phyloP scores from a whole-genome alignment of 1,140 invertebrate species.

The Dendroctonus ponderosae region DNA sequence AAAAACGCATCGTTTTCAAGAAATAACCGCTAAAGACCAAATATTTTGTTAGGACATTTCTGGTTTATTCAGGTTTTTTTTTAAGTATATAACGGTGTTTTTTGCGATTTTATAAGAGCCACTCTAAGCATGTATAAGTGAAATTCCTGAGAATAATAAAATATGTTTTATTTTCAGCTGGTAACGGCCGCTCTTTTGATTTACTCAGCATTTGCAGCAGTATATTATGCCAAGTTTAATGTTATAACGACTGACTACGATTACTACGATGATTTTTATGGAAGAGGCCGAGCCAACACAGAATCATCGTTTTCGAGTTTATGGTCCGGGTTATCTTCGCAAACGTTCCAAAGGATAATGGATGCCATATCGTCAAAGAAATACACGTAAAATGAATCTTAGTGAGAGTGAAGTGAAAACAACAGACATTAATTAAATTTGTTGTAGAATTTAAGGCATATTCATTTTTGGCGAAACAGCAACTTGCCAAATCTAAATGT shows the following conservation, averaged over 20 bases:
- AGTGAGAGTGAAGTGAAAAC: conserved; percentile 3
- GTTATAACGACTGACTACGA: conserved; percentile 72
- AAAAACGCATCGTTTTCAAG: too few relatives aligned
- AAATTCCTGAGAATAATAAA: conserved; percentile 1
- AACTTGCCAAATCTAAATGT: not conserved
- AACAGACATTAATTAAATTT: not conserved
- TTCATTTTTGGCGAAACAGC: not conserved
- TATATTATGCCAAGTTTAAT: conserved; percentile 83
- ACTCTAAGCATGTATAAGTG: not conserved
- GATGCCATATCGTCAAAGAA: conserved; percentile 50
- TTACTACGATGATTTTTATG: conserved; percentile 60
- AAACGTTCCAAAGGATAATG: conserved; percentile 49
- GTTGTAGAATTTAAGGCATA: not conserved
- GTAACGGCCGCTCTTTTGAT: conserved; percentile 73
- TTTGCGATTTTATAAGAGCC: too few relatives aligned
- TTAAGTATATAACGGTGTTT: too few relatives aligned
- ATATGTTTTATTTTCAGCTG: conserved; percentile 57
- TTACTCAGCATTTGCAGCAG: conserved; percentile 78
- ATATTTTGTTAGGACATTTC: too few relatives aligned
- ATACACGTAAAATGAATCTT: conserved; percentile 40
- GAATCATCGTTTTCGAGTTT: conserved; percentile 36
- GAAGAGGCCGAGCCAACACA: conserved; percentile 46
- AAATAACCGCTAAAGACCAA: too few relatives aligned
- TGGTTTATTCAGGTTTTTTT: too few relatives aligned
- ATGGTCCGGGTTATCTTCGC: conserved; percentile 46